Percentiles rank a stretch among this genome's conserved stretches.
phyloP scores from a whole-genome alignment of 2,888 invertebrate genomes.

The Catocala fraxini region DNA sequence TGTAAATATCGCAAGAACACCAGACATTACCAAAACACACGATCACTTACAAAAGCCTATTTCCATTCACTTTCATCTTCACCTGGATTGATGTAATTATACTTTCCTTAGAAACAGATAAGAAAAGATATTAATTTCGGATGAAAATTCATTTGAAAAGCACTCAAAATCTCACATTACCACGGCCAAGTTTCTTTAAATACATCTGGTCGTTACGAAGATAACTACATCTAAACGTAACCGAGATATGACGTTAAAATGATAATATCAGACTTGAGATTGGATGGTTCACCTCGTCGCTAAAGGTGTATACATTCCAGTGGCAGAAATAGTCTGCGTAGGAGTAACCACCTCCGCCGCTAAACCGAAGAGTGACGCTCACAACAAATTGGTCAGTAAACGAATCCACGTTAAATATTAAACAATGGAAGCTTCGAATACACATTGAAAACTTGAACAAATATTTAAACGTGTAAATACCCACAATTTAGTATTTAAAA shows the following conservation, averaged over 20 bases:
- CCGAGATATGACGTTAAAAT: slow-evolving; percentile 11
- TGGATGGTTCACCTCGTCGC: slow-evolving; percentile 40
- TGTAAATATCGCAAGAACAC: too few relatives aligned
- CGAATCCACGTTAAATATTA: slow-evolving; percentile 16
- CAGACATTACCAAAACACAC: too few relatives aligned
- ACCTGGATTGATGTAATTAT: too few relatives aligned
- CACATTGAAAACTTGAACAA: background rate
- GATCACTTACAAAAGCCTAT: too few relatives aligned
- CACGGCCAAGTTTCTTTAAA: too few relatives aligned
- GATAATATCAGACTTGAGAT: slow-evolving; percentile 25
- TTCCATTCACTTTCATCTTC: too few relatives aligned
- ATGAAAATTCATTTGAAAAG: too few relatives aligned
- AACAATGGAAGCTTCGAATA: slow-evolving; percentile 12
- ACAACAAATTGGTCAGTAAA: slow-evolving; percentile 22
- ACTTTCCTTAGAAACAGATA: too few relatives aligned
- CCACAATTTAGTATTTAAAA: too few relatives aligned
- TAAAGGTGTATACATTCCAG: slow-evolving; percentile 64
- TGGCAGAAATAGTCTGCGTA: slow-evolving; percentile 61
- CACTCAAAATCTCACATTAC: too few relatives aligned
- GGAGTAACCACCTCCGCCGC: slow-evolving; percentile 54
- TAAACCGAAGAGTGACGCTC: slow-evolving; percentile 37
- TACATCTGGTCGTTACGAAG: background rate
- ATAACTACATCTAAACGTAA: background rate
- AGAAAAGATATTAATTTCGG: too few relatives aligned
- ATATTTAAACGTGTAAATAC: background rate